These are phyloP conservation scores for Acanthurus tractus DNA, from an alignment of 2,797 vertebrate genomes.

Conservation along the genomic window DNA sequence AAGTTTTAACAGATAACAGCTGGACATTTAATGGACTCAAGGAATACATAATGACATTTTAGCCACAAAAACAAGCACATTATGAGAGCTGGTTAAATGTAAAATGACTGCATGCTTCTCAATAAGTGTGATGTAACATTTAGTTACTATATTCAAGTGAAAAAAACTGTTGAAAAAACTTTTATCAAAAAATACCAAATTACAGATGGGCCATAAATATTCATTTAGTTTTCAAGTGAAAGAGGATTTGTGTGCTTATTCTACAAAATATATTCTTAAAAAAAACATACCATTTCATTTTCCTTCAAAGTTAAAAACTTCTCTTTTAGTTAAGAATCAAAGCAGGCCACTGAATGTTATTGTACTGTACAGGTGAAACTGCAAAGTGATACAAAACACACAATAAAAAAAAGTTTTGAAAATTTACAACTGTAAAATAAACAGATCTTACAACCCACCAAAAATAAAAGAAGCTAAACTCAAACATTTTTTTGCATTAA, in stretches of 20 bases:
- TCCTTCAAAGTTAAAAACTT: conserved; percentile 9
- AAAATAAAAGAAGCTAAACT: not conserved
- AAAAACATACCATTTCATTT: conserved; percentile 16
- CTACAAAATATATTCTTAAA: conserved; percentile 8
- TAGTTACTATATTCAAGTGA: conserved; percentile 5
- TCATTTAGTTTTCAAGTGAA: conserved; percentile 39
- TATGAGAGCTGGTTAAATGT: conserved; percentile 20
- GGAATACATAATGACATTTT: conserved; percentile 43
- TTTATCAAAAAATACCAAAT: not conserved
- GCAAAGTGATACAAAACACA: conserved; percentile 46
- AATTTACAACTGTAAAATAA: conserved; percentile 60
- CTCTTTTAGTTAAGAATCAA: conserved; percentile 11
- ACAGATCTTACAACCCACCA: not conserved
- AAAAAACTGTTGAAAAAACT: not conserved
- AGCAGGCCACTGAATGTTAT: conserved; percentile 26
- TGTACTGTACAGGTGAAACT: conserved; percentile 47
- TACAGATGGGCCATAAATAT: conserved; percentile 28
- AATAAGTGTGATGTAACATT: conserved; percentile 24
- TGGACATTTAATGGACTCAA: conserved; percentile 36
- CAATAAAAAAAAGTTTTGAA: conserved; percentile 66
- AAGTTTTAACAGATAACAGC: conserved; percentile 32
- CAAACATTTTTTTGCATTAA: not conserved
- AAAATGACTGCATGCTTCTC: conserved; percentile 32
- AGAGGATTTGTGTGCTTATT: conserved; percentile 47
- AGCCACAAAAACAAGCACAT: conserved; percentile 15